phyloP scores from a whole-genome alignment of 2,797 vertebrate species.

The Rhincodon typus region DNA sequence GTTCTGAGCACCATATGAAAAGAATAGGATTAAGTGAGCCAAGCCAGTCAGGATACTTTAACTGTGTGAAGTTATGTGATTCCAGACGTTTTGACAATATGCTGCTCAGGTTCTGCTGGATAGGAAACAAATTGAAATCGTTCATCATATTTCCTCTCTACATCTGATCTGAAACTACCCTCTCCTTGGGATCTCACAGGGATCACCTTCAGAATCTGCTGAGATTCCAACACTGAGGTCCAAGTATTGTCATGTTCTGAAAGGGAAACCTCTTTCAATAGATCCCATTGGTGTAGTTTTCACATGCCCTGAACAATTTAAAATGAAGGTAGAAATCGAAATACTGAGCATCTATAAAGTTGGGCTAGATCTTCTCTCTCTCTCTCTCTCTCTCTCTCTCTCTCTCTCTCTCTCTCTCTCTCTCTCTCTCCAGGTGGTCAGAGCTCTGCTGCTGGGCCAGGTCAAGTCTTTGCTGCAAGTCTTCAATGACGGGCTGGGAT shows the following conservation, averaged over 20 bases:
- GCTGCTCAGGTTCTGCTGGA: background rate
- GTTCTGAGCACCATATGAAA: background rate
- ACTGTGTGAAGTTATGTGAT: background rate
- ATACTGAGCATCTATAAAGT: no score
- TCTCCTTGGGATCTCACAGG: background rate
- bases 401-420: no score
- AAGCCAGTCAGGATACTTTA: background rate
- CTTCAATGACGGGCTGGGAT: no score
- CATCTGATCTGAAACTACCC: background rate
- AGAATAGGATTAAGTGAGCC: background rate
- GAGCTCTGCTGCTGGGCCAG: no score
- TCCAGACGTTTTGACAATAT: background rate
- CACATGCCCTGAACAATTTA: background rate
- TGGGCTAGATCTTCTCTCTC: no score
- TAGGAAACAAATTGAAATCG: background rate
- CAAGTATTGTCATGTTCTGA: background rate
- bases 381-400: no score
- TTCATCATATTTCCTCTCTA: background rate
- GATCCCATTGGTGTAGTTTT: background rate
- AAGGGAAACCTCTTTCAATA: background rate
- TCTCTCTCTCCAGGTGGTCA: no score
- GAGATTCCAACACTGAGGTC: background rate
- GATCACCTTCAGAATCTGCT: background rate
- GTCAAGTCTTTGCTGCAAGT: no score
- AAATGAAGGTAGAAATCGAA: no score